phyloP scores from a whole-genome alignment of 1,140 invertebrate species.

The Hermatobates lingyangjiaoensis region DNA sequence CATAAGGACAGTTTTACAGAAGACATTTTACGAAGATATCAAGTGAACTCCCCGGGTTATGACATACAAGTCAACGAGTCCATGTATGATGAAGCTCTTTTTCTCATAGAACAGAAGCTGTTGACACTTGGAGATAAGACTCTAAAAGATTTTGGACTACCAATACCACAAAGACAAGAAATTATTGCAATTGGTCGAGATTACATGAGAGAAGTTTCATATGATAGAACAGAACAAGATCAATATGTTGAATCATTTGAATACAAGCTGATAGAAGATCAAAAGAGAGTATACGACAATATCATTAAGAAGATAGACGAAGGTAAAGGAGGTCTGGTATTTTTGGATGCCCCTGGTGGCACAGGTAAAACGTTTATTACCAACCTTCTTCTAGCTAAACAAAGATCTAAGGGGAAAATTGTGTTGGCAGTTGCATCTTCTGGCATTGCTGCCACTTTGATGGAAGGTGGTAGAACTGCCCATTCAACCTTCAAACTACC shows the following conservation, averaged over 20 bases:
- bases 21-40: slow-evolving; percentile 5
- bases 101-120: background rate
- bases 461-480: slow-evolving; percentile 23
- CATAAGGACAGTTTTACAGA: slow-evolving; percentile 9
- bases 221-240: background rate
- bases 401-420: background rate
- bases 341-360: background rate
- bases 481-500: slow-evolving; percentile 23
- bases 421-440: slow-evolving; percentile 17
- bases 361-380: background rate
- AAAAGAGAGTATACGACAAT: background rate
- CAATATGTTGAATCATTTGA: background rate
- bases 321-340: background rate
- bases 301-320: background rate
- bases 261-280: background rate
- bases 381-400: background rate
- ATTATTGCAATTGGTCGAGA: background rate
- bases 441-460: slow-evolving; percentile 26
- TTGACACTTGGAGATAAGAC: background rate
- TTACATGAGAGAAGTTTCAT: background rate
- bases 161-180: background rate
- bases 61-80: background rate
- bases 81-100: background rate
- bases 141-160: background rate
- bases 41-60: background rate